A percentile compares a stretch with the other conserved stretches of the same genome.
Conservation (phyloP, 2,797 vertebrate genomes). For the Clarias pachynema region DNA sequence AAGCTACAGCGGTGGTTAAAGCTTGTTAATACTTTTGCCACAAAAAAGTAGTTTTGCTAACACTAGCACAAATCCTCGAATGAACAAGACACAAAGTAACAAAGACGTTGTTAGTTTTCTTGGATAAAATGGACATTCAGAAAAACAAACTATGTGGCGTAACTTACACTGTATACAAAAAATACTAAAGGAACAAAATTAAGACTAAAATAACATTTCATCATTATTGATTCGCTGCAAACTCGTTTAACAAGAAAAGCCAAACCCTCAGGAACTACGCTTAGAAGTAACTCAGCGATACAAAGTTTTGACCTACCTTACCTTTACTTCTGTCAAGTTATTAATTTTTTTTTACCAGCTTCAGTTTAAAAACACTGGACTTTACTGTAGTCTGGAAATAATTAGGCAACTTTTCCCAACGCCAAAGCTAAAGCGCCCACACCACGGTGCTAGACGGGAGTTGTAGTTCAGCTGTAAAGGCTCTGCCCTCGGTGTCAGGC, state of each 20-base stretch:
- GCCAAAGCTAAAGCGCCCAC: background rate
- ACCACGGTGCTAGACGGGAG: background rate
- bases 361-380: background rate
- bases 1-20: too few species aligned
- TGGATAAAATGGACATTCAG: background rate
- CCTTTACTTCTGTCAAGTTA: background rate
- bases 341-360: background rate
- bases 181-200: background rate
- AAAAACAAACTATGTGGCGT: background rate
- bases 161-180: background rate
- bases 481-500: background rate
- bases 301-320: background rate
- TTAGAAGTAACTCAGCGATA: background rate
- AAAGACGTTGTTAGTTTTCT: background rate
- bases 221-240: background rate
- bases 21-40: background rate
- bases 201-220: background rate
- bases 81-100: background rate
- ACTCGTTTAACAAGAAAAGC: background rate
- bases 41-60: background rate
- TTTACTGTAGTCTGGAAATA: conserved; percentile 30
- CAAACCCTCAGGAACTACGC: background rate
- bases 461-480: conserved; percentile 24
- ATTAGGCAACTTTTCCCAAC: conserved; percentile 19
- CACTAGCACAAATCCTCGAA: background rate